A percentile compares a stretch with the other conserved stretches of the same genome.
These are phyloP conservation scores for Gymnodraco acuticeps DNA, from an alignment of 2,797 vertebrate species.

Conservation along the genomic window DNA sequence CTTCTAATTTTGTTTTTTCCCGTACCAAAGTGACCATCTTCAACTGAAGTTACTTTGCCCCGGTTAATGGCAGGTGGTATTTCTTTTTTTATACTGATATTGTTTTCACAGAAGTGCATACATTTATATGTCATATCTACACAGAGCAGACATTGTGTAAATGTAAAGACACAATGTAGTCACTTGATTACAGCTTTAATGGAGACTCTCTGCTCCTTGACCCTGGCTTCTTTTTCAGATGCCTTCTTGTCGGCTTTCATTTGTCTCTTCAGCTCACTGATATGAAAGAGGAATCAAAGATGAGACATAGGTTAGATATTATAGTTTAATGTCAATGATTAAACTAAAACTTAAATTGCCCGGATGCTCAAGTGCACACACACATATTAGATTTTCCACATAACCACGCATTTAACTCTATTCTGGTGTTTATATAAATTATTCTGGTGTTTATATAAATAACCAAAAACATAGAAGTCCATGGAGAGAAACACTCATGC, in stretches of 20 bases:
- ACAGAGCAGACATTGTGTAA: neutral
- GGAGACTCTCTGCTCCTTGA: constrained; percentile 68
- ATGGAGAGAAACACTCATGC: neutral
- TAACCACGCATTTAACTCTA: neutral
- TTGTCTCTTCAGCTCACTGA: constrained; percentile 95
- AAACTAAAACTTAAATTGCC: neutral
- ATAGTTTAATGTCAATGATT: neutral
- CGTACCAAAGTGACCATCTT: no score
- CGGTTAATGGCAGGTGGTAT: neutral
- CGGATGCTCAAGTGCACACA: neutral
- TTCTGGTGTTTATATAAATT: neutral
- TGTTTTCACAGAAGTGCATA: neutral
- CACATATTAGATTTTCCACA: neutral
- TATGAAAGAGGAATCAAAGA: constrained; percentile 12
- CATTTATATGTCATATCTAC: neutral
- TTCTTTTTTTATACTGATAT: neutral
- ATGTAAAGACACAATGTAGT: neutral
- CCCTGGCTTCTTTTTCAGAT: constrained; percentile 92
- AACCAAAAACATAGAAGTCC: neutral
- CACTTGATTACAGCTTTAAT: no score
- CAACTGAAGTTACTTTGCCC: neutral
- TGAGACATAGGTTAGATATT: constrained; percentile 15
- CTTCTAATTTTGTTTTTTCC: neutral
- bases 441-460: no score
- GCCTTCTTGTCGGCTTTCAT: constrained; percentile 95